Base-by-base conservation (phyloP, 2,888 invertebrate genomes). In the Drosophila antonietae region DNA sequence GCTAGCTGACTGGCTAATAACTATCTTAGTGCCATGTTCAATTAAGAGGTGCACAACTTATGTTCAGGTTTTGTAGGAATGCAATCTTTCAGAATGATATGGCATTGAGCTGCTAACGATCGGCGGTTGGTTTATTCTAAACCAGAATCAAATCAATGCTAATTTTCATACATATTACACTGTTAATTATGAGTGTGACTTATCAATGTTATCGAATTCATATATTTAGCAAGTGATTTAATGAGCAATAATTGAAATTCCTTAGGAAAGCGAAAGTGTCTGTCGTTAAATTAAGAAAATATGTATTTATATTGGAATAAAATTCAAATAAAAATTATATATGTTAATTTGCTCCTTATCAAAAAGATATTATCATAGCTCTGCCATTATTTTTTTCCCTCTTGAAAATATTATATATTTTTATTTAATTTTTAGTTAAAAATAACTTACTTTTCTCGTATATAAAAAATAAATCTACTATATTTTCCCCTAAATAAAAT, bases 31-130 rank as follows among this genome's bases (percentile, higher is more conserved):
- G 78, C 59, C 78, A 78, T 62, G 74, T 78, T 68, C 61, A 73
- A 78, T 78, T 81, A 81, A 65, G 53, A 51, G 67, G 20, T 66
- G 66, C 72, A 39, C 20, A 9, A 10, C 37, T 41, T 20, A 51
- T 55, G 66, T 57, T 61, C 78, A 78, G 78, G 68, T 58, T 68
- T 68, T 61, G 9, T 59, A 68, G 81, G 78, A 78, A 78, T 78
- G 81, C 68, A 33, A 64, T 23, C 28, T 39, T 14, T 57, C 28
- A 53, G 56, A 62, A 44, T 60, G 18, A 55, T 59, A 53, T 68
- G 77, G 44, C 71, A 78, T 80, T 79, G 75, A 60, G 62, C 57
- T 51, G 51, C 44, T 41, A 23, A 1, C 53, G 46, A 47, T 44
- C 43, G 52, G 33, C 43, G 49, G 53, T 46, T 44, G 51, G 57